A percentile compares a stretch with the other conserved stretches of the same genome.
These are phyloP conservation scores for Lucilia sericata DNA, from an alignment of 1,140 invertebrate species.

Conservation along the genomic window DNA sequence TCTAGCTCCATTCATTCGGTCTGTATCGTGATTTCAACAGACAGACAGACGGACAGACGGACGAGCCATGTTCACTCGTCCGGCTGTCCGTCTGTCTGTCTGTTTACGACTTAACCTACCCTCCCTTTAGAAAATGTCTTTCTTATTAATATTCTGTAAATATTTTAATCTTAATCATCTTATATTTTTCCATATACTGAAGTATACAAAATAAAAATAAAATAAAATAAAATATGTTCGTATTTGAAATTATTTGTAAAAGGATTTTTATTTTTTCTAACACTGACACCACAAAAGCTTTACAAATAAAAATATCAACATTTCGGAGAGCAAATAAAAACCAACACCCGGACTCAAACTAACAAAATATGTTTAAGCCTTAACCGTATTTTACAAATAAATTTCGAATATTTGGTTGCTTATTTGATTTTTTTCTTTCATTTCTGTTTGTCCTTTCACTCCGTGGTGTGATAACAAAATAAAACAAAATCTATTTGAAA, in stretches of 20 bases:
- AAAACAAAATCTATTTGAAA: neutral
- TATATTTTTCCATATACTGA: no score
- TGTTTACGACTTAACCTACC: no score
- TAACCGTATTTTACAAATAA: slow-evolving; percentile 19
- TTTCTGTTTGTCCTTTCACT: neutral
- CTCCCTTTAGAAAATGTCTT: no score
- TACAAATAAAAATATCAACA: neutral
- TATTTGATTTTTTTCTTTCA: neutral
- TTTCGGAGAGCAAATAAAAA: neutral
- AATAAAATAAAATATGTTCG: no score
- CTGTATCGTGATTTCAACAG: no score
- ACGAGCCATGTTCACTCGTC: no score
- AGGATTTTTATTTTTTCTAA: neutral
- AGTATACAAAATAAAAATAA: no score
- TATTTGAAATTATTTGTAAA: neutral
- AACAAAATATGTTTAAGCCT: slow-evolving; percentile 3
- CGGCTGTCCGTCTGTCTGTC: no score
- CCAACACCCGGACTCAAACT: neutral
- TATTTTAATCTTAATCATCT: no score
- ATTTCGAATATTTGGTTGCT: slow-evolving; percentile 22
- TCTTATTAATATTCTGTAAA: no score
- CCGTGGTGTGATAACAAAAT: neutral
- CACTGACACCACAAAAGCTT: neutral
- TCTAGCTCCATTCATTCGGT: no score
- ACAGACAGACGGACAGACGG: no score